These are phyloP conservation scores for Tolypeutes matacus DNA, from an alignment of 2,797 vertebrate genomes.

Conservation along the genomic window DNA sequence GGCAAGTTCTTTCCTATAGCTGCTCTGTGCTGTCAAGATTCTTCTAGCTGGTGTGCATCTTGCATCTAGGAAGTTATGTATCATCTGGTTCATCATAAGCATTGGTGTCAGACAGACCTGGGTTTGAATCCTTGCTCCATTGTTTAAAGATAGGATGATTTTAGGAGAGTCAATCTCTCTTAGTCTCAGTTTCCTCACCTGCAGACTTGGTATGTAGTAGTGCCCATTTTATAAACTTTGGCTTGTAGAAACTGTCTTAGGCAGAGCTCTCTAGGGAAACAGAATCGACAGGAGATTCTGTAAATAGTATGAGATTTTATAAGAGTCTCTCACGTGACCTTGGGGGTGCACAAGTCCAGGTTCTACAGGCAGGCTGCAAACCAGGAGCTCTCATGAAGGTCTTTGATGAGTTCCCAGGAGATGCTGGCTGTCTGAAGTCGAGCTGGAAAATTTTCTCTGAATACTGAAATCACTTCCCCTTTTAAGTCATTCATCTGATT, in stretches of 20 bases:
- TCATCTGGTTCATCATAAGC: background rate
- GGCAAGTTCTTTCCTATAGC: background rate
- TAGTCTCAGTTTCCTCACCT: background rate
- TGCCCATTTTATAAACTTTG: background rate
- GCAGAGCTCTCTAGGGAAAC: too few species aligned
- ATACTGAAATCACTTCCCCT: too few species aligned
- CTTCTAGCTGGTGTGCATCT: background rate
- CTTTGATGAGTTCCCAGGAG: too few species aligned
- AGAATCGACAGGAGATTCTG: too few species aligned
- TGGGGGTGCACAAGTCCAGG: too few species aligned
- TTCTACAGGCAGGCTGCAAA: too few species aligned
- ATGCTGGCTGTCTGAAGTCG: too few species aligned
- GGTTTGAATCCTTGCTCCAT: background rate
- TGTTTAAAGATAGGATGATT: background rate
- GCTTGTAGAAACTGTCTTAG: fast-evolving
- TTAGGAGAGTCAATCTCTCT: background rate
- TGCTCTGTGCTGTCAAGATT: background rate
- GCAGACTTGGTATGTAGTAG: background rate
- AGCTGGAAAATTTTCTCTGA: too few species aligned
- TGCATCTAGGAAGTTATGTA: background rate
- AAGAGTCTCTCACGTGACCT: too few species aligned
- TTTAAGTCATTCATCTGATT: too few species aligned
- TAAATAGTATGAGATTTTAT: too few species aligned
- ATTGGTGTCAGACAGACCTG: background rate
- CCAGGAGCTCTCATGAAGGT: too few species aligned